These are phyloP conservation scores for Corythornis leucogaster DNA, from an alignment of 2,797 vertebrate genomes.

Conservation along the genomic window DNA sequence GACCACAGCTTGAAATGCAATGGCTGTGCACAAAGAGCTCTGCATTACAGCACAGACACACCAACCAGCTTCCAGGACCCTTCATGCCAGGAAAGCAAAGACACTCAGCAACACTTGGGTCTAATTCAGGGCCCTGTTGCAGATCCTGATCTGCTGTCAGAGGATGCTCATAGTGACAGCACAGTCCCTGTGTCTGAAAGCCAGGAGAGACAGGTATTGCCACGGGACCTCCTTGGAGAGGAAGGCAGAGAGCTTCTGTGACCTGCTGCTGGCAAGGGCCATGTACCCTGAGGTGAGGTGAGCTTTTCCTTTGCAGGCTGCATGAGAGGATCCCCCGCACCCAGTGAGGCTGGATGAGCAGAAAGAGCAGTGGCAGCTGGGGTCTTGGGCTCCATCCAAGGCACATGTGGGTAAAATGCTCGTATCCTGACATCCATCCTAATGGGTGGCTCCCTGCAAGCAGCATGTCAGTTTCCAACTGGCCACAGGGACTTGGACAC, in stretches of 20 bases:
- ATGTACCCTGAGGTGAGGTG: rapidly evolving
- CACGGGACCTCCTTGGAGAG: background rate
- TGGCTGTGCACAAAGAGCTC: background rate
- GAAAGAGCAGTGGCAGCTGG: rapidly evolving
- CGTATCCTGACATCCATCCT: rapidly evolving
- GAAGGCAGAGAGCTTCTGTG: background rate
- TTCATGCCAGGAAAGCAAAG: background rate
- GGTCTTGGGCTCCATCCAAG: background rate
- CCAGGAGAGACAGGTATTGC: background rate
- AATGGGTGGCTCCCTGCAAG: background rate
- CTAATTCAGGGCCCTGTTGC: rapidly evolving
- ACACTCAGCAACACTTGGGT: background rate
- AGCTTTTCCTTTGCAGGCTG: background rate
- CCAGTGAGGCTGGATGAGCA: rapidly evolving
- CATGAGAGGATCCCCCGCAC: background rate
- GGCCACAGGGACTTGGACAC: background rate
- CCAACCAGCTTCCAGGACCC: background rate
- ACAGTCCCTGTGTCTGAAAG: background rate
- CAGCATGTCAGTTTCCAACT: background rate
- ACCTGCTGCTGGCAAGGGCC: background rate
- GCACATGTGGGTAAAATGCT: background rate
- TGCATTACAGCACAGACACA: rapidly evolving
- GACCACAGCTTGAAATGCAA: background rate
- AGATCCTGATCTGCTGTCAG: background rate
- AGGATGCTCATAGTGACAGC: background rate